phyloP scores from a whole-genome alignment of 2,888 invertebrate species.

The Cenopis cana region DNA sequence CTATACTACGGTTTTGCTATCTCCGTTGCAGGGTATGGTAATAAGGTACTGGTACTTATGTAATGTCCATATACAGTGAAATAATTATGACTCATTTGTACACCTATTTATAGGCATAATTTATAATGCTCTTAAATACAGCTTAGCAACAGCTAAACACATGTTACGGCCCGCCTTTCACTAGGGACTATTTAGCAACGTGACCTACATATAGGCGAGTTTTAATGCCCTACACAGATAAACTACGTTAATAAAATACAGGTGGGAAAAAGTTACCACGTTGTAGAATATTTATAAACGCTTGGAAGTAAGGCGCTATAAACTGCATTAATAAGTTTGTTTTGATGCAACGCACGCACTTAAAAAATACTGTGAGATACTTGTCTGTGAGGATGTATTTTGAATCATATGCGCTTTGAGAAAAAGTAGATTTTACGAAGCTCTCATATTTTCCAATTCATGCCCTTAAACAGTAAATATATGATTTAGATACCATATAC shows the following conservation, averaged over 20 bases:
- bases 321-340: conserved; percentile 20
- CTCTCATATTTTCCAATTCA: neutral
- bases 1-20: no score
- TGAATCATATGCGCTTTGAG: neutral
- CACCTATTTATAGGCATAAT: neutral
- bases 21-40: no score
- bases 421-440: neutral
- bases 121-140: neutral
- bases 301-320: neutral
- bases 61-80: neutral
- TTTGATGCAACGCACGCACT: neutral
- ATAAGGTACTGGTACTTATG: no score
- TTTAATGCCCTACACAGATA: conserved; percentile 46
- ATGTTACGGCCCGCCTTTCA: conserved; percentile 44
- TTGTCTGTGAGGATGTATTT: conserved; percentile 3
- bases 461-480: neutral
- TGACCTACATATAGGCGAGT: conserved; percentile 50
- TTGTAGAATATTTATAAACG: neutral
- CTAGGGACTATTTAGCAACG: conserved; percentile 51
- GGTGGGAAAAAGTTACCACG: conserved; percentile 11
- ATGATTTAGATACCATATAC: neutral
- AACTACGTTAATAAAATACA: conserved; percentile 29
- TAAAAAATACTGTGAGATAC: neutral
- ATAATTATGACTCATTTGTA: neutral
- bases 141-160: conserved; percentile 20